These are phyloP conservation scores for Dendrocincla tyrannina DNA, from an alignment of 2,797 vertebrate species.

Conservation along the genomic window DNA sequence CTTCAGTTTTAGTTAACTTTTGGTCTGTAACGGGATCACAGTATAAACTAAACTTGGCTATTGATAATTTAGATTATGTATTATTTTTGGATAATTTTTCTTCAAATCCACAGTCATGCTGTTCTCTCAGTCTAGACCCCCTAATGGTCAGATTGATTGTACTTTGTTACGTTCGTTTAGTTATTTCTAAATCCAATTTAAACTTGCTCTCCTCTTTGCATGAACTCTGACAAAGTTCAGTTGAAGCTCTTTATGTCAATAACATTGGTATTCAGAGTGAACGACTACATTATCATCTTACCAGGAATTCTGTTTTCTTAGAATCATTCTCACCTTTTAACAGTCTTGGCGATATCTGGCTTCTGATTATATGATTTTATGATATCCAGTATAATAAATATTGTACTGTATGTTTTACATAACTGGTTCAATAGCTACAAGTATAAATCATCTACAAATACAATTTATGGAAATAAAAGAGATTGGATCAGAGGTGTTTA, in stretches of 20 bases:
- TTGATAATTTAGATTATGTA: neutral
- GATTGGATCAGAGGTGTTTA: neutral
- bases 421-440: neutral
- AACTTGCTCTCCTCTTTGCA: neutral
- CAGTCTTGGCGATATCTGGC: neutral
- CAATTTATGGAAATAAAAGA: neutral
- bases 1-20: neutral
- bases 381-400: neutral
- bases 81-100: slow-evolving; percentile 11
- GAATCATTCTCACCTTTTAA: neutral
- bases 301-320: slow-evolving; percentile 3
- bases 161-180: neutral
- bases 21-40: neutral
- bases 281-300: neutral
- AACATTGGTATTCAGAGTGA: neutral
- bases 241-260: neutral
- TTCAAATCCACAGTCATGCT: neutral
- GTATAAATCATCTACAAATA: neutral
- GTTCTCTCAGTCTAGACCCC: neutral
- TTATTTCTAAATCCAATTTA: slow-evolving; percentile 34
- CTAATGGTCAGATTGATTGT: neutral
- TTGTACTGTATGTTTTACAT: neutral
- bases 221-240: slow-evolving; percentile 36
- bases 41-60: neutral
- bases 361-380: neutral